Percentiles rank a stretch among this genome's conserved stretches.
Conservation (phyloP, 2,797 vertebrate species). For the Enteromius thamalakanensis region DNA sequence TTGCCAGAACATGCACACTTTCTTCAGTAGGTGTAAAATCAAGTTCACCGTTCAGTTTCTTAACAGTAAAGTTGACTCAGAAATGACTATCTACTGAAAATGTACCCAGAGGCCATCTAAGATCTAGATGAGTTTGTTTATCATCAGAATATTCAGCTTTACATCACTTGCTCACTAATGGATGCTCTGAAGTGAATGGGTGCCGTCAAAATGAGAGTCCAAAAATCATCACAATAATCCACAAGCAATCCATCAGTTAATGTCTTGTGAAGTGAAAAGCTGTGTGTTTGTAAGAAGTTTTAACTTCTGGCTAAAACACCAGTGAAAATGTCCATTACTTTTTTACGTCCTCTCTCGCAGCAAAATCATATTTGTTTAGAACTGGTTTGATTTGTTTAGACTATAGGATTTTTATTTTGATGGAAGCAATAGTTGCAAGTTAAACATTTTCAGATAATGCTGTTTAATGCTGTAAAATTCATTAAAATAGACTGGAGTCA, state of each 20-base stretch:
- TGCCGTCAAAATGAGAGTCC: neutral
- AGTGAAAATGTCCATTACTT: neutral
- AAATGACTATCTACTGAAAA: neutral
- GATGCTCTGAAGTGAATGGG: neutral
- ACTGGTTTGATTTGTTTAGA: neutral
- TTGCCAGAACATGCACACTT: neutral
- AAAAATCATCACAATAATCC: neutral
- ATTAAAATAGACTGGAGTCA: neutral
- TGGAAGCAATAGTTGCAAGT: neutral
- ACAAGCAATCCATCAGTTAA: neutral
- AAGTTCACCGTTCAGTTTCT: neutral
- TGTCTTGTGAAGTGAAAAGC: neutral
- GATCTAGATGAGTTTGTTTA: neutral
- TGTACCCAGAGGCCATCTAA: neutral
- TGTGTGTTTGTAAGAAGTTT: neutral
- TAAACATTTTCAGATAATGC: neutral
- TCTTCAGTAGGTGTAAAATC: neutral
- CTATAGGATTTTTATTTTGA: neutral
- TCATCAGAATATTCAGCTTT: neutral
- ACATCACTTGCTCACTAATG: neutral
- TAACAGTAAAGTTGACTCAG: neutral
- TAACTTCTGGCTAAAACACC: neutral
- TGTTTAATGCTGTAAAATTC: too few relatives aligned
- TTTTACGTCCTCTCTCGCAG: neutral
- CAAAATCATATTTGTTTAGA: neutral